Evolutionary conservation across 2,888 invertebrate genomes (phyloP).

Genomic region (Pherbina coryleti): DNA sequence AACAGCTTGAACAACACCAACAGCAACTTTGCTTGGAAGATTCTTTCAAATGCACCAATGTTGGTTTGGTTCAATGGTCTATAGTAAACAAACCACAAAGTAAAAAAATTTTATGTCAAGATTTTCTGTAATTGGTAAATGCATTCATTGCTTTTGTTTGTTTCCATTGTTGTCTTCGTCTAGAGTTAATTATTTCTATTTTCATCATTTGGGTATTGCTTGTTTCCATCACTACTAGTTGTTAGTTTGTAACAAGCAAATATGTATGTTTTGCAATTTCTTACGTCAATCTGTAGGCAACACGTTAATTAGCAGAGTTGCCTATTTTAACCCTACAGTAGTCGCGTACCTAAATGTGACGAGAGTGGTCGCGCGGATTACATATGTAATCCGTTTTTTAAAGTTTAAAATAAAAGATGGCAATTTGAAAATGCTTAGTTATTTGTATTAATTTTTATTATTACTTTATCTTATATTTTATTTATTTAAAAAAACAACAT

Average conservation of each 20-base stretch:
- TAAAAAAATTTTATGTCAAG: conserved; percentile 10
- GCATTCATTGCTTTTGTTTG: not conserved
- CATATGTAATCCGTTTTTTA: too few relatives aligned
- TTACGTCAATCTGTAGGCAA: not conserved
- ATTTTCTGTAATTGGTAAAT: conserved; percentile 4
- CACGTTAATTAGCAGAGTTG: too few relatives aligned
- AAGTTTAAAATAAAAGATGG: too few relatives aligned
- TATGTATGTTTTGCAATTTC: not conserved
- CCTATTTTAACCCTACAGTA: too few relatives aligned
- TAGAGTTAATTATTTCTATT: not conserved
- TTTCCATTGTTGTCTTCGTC: not conserved
- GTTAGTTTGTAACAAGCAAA: not conserved
- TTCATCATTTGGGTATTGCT: not conserved
- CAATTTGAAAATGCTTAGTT: too few relatives aligned
- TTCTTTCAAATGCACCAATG: not conserved
- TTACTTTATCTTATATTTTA: too few relatives aligned
- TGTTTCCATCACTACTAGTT: not conserved
- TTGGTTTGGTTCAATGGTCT: not conserved
- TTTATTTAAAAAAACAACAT: too few relatives aligned
- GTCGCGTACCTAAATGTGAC: too few relatives aligned
- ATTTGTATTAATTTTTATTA: too few relatives aligned
- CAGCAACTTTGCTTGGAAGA: not conserved
- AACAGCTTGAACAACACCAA: not conserved
- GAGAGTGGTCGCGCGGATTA: too few relatives aligned
- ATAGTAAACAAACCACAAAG: not conserved